Base-by-base conservation (phyloP, 2,888 invertebrate species). In the Morpho deidamia region DNA sequence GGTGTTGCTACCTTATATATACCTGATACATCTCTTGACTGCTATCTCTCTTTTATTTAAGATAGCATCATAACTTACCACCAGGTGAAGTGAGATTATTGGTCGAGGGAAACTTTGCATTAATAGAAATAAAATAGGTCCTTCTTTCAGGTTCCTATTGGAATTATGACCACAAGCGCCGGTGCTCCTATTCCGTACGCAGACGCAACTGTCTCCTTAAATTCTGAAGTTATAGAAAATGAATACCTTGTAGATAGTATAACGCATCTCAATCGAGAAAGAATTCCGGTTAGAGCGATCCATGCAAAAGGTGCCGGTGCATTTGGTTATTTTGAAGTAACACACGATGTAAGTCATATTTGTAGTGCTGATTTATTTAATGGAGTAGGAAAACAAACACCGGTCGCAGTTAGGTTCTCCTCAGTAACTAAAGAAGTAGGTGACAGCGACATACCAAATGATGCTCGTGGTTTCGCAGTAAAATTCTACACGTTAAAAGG, bases 261-360 rank as follows among this genome's bases (percentile, higher is more conserved):
- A 56, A 90, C 94, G 0, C 95, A 96, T 73, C 95, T 97, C 66
- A 93, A 93, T 69, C 90, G 97, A 11, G 98, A 98, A 79, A 91
- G 97, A 53, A 97, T 97, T 65, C 97, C 98, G 0, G 97, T 98
- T 77, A 91, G 98, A 59, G 94, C 97, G 0, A 97, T 97, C 1
- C 97, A 97, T 75, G 97, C 98, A 0, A 97, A 97, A 81, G 98
- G 97, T 56, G 95, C 94, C 37, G 97, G 95, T 10, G 95, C 95
- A 2, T 95, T 95, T 74, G 95, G 94, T 0, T 94, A 94, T 70
- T 95, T 96, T 66, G 94, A 95, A 81, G 94, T 96, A 7, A 96
- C 96, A 0, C 92, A 96, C 67, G 95, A 96, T 70, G 94, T 96
- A 48, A 90, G 91, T 1, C 90, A 93, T 68, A 95, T 95, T 71